Percentiles rank a stretch among this genome's conserved stretches.
Conservation (phyloP, 2,797 vertebrate genomes). For the Xerus rutilus region DNA sequence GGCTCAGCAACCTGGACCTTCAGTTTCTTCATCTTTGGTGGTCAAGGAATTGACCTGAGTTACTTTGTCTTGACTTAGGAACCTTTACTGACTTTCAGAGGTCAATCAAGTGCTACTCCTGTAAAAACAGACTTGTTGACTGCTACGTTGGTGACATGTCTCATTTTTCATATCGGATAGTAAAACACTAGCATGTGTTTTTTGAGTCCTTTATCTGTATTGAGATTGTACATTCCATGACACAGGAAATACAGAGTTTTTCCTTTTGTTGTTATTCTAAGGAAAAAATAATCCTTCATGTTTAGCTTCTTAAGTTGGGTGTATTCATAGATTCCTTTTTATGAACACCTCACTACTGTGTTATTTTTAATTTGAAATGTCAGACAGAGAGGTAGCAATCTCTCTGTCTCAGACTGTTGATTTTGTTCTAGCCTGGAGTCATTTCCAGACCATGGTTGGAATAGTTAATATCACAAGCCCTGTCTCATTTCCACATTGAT, state of each 20-base stretch:
- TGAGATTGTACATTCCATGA: neutral
- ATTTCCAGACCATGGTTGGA: fast-evolving
- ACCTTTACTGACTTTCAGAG: neutral
- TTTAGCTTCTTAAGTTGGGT: neutral
- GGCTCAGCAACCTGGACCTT: neutral
- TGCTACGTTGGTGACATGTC: fast-evolving
- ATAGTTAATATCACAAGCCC: fast-evolving
- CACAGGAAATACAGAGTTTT: neutral
- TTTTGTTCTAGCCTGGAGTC: no score
- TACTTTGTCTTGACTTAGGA: no score
- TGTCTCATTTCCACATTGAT: fast-evolving
- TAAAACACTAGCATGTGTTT: neutral
- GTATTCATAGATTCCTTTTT: neutral
- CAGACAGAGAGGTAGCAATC: fast-evolving
- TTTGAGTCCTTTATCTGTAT: neutral
- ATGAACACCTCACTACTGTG: neutral
- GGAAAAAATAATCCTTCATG: neutral
- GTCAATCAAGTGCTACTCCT: neutral
- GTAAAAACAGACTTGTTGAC: fast-evolving
- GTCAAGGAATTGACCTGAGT: fast-evolving
- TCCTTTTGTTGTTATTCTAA: neutral
- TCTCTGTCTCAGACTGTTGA: no score
- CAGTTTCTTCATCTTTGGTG: no score
- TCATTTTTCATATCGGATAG: neutral
- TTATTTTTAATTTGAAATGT: neutral